A percentile compares a stretch with the other conserved stretches of the same genome.
phyloP scores from a whole-genome alignment of 1,140 invertebrate species.

The Heliconius eleuchia region DNA sequence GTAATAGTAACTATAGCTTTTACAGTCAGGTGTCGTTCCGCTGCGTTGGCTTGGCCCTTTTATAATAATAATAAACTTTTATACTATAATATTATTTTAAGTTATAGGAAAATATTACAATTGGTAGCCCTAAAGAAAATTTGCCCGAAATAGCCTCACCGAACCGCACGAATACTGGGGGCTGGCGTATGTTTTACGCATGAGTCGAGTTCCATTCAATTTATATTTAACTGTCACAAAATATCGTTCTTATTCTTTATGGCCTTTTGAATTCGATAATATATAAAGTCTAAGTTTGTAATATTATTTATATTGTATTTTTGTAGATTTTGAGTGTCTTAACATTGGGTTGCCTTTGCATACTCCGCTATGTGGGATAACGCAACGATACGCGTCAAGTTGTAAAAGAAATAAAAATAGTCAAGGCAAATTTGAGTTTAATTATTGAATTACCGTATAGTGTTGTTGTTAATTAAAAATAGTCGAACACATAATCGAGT shows the following conservation, averaged over 20 bases:
- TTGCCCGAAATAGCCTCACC: constrained; percentile 17
- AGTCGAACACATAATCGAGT: not conserved
- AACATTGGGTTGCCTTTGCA: too few species aligned
- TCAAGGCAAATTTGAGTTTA: too few species aligned
- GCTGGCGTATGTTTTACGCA: constrained; percentile 16
- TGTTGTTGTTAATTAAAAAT: not conserved
- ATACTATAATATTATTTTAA: not conserved
- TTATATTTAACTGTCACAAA: constrained; percentile 11
- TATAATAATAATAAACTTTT: too few species aligned
- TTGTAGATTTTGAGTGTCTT: not conserved
- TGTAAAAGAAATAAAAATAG: too few species aligned
- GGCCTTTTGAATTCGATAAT: not conserved
- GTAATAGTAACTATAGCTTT: too few species aligned
- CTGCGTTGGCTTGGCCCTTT: too few species aligned
- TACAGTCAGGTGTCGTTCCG: too few species aligned
- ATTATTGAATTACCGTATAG: too few species aligned
- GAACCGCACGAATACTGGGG: constrained; percentile 15
- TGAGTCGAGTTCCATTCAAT: constrained; percentile 16
- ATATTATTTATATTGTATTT: not conserved
- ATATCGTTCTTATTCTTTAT: constrained; percentile 16
- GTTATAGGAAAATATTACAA: not conserved
- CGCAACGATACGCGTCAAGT: too few species aligned
- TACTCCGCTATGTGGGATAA: too few species aligned
- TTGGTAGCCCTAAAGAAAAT: constrained; percentile 15
- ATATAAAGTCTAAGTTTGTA: not conserved